Evolutionary conservation across 2,113 vertebrate species (phyloP), one percentile per base, ranked within the genome.

Genomic region (Boulengeromyrus knoepffleri): DNA sequence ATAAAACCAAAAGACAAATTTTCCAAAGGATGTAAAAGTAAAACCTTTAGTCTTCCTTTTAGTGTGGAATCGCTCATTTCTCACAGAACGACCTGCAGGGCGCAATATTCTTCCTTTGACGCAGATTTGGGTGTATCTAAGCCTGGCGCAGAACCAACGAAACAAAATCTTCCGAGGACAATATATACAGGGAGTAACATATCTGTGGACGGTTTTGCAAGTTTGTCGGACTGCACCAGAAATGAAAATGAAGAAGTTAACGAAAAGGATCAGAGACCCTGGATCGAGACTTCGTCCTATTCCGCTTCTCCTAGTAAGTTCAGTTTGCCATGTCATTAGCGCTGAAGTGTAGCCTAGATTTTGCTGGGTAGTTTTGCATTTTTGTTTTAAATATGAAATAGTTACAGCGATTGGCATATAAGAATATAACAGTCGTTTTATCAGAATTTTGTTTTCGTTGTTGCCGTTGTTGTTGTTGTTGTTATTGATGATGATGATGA

Each of bases 31-130:
- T 94, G 92, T 92, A 95, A 95, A 91, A 89, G 39, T 6, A 95
- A 94, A 92, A 92, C 94, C 88, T 93, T 90, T 91, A 92, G 93
- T 91, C 94, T 97, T 58, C 94, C 96, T 49, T 97, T 97, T 88
- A 97, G 97, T 88, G 96, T 97, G n/a, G 96, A 97, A 90, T 96
- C 97, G 53, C 92, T 97, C 91, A 96, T 97, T 91, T 95, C 95
- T n/a, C 96, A 96, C 92, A 94, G 93, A 91, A 94, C 92, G 90
- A 93, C 95, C 90, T 95, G 95, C 93, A 92, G 94, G 94, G 95
- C 93, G 89, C 93, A 93, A 36, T 94, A 92, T n/a, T 62, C 93
- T 24, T 58, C 93, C 42, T 74, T 93, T 56, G 95, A 94, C 3
- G 83, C 92, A 27, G 85, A 92, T 47, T 70, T 91, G 88, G 92